A percentile compares a stretch with the other conserved stretches of the same genome.
phyloP scores from a whole-genome alignment of 2,113 vertebrate genomes.

The Camarhynchus parvulus region DNA sequence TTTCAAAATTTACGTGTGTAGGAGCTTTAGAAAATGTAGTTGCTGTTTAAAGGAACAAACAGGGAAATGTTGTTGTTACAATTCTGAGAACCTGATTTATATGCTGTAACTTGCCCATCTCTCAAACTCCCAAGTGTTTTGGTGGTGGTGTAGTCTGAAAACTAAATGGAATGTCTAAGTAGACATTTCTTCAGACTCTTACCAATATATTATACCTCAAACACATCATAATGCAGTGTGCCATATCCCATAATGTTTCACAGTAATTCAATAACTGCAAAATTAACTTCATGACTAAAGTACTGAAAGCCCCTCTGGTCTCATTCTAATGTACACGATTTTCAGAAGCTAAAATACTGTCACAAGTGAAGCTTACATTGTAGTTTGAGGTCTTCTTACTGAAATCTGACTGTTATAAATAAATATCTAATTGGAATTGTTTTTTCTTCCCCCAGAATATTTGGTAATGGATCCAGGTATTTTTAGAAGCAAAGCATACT shows the following conservation, averaged over 20 bases:
- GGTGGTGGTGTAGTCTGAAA: not conserved
- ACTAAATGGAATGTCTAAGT: not conserved
- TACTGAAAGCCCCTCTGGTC: not conserved
- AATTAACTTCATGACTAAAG: not conserved
- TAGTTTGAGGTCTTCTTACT: not conserved
- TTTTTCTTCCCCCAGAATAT: not conserved
- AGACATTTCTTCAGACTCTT: not conserved
- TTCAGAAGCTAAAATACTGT: not conserved
- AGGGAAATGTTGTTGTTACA: not conserved
- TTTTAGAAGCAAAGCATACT: conserved; percentile 9
- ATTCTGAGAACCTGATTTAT: not conserved
- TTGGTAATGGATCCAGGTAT: not conserved
- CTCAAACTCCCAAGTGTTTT: not conserved
- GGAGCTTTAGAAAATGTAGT: not conserved
- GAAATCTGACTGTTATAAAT: conserved; percentile 13
- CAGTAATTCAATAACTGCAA: not conserved
- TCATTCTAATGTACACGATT: not conserved
- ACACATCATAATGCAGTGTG: not conserved
- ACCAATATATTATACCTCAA: not conserved
- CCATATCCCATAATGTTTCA: not conserved
- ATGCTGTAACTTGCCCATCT: not conserved
- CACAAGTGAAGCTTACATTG: not conserved
- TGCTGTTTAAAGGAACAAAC: not conserved
- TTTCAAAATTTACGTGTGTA: not conserved
- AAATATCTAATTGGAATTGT: not conserved